phyloP scores from a whole-genome alignment of 2,797 vertebrate genomes.

The Chaenodraco wilsoni region DNA sequence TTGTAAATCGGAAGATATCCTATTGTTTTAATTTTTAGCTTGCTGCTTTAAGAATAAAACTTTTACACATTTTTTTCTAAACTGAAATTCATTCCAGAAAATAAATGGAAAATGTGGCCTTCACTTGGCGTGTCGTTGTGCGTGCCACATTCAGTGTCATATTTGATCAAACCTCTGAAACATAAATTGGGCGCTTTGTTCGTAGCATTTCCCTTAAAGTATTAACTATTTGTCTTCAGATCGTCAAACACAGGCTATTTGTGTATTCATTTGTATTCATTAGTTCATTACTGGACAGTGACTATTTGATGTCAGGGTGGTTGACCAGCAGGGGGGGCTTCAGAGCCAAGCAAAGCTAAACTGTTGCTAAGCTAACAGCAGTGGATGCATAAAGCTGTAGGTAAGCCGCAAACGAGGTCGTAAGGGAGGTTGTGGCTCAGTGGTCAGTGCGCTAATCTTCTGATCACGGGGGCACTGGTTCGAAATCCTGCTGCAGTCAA shows the following conservation, averaged over 20 bases:
- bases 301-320: background rate
- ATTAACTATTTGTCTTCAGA: background rate
- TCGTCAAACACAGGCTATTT: background rate
- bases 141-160: background rate
- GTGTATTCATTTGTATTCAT: background rate
- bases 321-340: slow-evolving; percentile 40
- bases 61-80: slow-evolving; percentile 68
- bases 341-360: background rate
- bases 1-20: slow-evolving; percentile 37
- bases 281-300: background rate
- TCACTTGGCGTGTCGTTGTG: background rate
- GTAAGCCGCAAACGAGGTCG: too few species aligned
- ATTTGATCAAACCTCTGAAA: background rate
- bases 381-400: too few species aligned
- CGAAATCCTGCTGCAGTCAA: too few species aligned
- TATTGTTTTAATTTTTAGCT: slow-evolving; percentile 60
- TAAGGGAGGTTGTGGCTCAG: too few species aligned
- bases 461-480: too few species aligned
- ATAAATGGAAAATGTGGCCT: slow-evolving; percentile 55
- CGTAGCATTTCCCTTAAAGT: background rate
- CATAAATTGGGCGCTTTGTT: background rate
- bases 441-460: too few species aligned
- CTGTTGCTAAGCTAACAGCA: slow-evolving; percentile 44
- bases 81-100: slow-evolving; percentile 50
- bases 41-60: slow-evolving; percentile 54